Evolutionary conservation across 2,797 vertebrate genomes (phyloP).

Genomic region (Lophura swinhoii): DNA sequence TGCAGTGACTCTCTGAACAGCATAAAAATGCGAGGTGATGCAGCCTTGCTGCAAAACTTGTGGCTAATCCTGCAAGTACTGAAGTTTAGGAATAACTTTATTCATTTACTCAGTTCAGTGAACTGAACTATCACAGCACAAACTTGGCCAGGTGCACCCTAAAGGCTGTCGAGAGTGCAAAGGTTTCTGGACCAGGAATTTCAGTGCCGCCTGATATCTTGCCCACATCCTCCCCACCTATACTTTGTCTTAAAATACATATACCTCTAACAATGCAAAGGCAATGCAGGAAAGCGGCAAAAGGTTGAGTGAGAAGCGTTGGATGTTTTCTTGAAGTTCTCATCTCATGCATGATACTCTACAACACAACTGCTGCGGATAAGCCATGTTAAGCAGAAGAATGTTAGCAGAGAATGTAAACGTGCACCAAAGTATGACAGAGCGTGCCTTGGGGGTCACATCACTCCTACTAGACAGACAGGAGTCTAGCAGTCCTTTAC

Average conservation of each 20-base stretch:
- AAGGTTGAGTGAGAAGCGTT: background rate
- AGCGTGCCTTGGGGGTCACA: background rate
- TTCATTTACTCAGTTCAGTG: background rate
- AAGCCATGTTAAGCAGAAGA: background rate
- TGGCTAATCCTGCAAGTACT: background rate
- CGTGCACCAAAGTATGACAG: fast-evolving
- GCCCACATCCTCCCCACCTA: background rate
- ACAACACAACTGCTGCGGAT: fast-evolving
- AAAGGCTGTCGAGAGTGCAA: background rate
- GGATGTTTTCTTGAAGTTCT: background rate
- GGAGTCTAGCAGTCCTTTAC: background rate
- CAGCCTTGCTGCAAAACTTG: background rate
- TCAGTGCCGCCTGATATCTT: background rate
- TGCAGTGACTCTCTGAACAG: background rate
- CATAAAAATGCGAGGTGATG: background rate
- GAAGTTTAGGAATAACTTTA: background rate
- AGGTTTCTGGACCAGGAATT: background rate
- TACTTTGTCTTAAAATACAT: background rate
- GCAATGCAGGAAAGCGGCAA: background rate
- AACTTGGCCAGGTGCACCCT: background rate
- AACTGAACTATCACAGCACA: background rate
- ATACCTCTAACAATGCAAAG: background rate
- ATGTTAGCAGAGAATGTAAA: background rate
- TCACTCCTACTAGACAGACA: background rate
- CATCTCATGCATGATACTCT: fast-evolving